Conservation (phyloP, 2,888 invertebrate genomes). For the Coenonympha glycerion region DNA sequence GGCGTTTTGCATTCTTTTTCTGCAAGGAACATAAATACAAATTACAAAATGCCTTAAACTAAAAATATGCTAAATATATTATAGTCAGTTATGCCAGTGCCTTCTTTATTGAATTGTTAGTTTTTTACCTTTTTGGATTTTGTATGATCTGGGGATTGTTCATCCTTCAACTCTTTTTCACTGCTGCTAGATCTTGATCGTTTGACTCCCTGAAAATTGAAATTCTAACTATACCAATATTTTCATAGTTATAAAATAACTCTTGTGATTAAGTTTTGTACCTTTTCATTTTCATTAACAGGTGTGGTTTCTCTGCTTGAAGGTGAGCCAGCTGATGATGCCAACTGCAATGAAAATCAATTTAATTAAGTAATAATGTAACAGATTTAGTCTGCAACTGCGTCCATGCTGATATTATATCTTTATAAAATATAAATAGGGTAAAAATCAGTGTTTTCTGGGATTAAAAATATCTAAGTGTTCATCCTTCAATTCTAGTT, state of each 20-base stretch:
- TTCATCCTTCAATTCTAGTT: no score
- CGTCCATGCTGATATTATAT: no score
- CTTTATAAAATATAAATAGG: no score
- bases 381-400: background rate
- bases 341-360: background rate
- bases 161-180: slow-evolving; percentile 41
- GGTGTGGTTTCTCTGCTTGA: slow-evolving; percentile 1
- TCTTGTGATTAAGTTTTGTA: background rate
- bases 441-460: no score
- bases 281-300: slow-evolving; percentile 9
- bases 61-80: no score
- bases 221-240: slow-evolving; percentile 13
- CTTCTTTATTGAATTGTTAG: no score
- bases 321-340: background rate
- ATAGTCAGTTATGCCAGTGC: no score
- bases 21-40: no score
- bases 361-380: background rate
- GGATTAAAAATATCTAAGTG: no score
- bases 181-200: slow-evolving; percentile 52
- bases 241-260: background rate
- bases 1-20: slow-evolving; percentile 58
- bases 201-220: slow-evolving; percentile 44
- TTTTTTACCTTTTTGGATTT: slow-evolving; percentile 32
- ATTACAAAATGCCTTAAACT: background rate
- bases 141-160: slow-evolving; percentile 30